Conservation (phyloP, 2,113 vertebrate genomes). For the Thoracochromis brauschi region DNA sequence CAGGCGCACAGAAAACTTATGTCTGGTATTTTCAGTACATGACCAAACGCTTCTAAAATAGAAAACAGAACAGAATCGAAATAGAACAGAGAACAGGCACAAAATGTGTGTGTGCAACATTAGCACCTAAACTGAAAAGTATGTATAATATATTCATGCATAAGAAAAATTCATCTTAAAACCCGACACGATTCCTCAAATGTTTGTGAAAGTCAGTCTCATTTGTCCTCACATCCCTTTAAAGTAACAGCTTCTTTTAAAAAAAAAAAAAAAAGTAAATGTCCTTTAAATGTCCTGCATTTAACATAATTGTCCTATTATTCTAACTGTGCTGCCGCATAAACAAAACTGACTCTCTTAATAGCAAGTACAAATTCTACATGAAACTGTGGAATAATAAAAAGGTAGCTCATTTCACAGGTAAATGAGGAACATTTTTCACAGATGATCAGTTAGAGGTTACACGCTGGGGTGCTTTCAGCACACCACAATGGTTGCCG, state of each 20-base stretch:
- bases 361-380: background rate
- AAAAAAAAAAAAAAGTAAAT: background rate
- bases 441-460: background rate
- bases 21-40: background rate
- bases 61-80: background rate
- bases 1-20: background rate
- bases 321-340: background rate
- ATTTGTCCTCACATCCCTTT: background rate
- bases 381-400: background rate
- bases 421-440: conserved; percentile 6
- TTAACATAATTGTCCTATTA: background rate
- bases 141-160: background rate
- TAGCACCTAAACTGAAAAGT: background rate
- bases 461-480: background rate
- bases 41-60: background rate
- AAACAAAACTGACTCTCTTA: background rate
- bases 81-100: background rate
- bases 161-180: background rate
- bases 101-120: background rate
- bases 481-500: background rate
- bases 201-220: background rate
- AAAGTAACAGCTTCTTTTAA: background rate
- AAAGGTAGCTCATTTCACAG: background rate
- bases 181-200: background rate
- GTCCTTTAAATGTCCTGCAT: background rate